Evolutionary conservation across 2,113 vertebrate genomes (phyloP).

Genomic region (Antechinus flavipes): DNA sequence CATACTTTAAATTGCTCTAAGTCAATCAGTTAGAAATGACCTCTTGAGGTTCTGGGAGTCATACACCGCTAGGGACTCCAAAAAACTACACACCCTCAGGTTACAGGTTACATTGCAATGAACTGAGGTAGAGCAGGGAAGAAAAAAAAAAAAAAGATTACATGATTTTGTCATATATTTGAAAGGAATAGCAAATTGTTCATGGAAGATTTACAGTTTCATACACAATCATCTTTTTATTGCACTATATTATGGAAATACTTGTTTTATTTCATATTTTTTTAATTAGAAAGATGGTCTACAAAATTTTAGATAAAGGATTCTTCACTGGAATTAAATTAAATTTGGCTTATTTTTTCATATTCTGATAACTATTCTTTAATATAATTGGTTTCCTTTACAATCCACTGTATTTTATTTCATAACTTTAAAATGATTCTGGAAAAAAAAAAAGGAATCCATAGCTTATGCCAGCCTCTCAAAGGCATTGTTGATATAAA

Average conservation of each 20-base stretch:
- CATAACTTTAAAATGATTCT: neutral
- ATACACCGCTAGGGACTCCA: too few species aligned
- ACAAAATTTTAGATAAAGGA: neutral
- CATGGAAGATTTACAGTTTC: too few species aligned
- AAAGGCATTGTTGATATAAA: neutral
- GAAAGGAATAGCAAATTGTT: too few species aligned
- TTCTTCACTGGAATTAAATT: neutral
- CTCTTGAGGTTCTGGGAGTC: neutral
- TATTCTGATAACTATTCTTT: neutral
- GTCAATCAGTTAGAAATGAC: neutral
- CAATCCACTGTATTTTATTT: neutral
- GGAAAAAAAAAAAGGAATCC: neutral
- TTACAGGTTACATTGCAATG: neutral
- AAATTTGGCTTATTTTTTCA: neutral
- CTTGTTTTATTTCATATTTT: too few species aligned
- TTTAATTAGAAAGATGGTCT: neutral
- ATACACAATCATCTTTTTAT: too few species aligned
- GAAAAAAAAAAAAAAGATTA: too few species aligned
- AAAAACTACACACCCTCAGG: neutral
- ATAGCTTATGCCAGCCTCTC: neutral
- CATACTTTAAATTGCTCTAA: neutral
- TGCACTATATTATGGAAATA: too few species aligned
- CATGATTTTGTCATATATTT: too few species aligned
- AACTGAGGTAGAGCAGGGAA: neutral
- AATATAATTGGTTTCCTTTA: neutral